These are phyloP conservation scores for Nothocercus nigrocapillus DNA, from an alignment of 2,113 vertebrate genomes.

Conservation along the genomic window DNA sequence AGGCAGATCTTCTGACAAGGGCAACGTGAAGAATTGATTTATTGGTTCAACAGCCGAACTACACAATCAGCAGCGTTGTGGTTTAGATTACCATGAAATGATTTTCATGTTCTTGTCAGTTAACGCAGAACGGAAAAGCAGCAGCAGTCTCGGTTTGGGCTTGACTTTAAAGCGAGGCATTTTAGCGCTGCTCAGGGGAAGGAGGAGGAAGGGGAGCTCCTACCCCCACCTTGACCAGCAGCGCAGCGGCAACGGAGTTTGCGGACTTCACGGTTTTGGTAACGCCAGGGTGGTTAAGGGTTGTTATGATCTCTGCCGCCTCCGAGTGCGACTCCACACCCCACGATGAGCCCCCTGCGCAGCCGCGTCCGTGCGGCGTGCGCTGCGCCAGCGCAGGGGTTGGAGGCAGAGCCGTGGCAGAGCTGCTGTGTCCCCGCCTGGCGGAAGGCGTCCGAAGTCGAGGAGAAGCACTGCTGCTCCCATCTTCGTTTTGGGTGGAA, in stretches of 20 bases:
- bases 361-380: too few relatives aligned
- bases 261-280: neutral
- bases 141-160: neutral
- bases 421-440: neutral
- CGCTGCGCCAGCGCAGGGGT: too few relatives aligned
- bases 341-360: too few relatives aligned
- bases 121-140: neutral
- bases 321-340: neutral
- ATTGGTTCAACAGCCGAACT: neutral
- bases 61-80: neutral
- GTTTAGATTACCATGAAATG: neutral
- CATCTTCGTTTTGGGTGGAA: neutral
- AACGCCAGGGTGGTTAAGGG: neutral
- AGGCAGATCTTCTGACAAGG: rapidly evolving
- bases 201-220: neutral
- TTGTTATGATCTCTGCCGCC: too few relatives aligned
- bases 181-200: rapidly evolving
- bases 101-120: neutral
- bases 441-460: too few relatives aligned
- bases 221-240: neutral
- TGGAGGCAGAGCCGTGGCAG: too few relatives aligned
- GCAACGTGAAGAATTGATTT: rapidly evolving
- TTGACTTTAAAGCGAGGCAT: neutral
- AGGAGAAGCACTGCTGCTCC: neutral
- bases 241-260: neutral